Percentiles rank a stretch among this genome's conserved stretches.
Evolutionary conservation across 2,797 vertebrate genomes (phyloP).

Genomic region (Lacerta bilineata): DNA sequence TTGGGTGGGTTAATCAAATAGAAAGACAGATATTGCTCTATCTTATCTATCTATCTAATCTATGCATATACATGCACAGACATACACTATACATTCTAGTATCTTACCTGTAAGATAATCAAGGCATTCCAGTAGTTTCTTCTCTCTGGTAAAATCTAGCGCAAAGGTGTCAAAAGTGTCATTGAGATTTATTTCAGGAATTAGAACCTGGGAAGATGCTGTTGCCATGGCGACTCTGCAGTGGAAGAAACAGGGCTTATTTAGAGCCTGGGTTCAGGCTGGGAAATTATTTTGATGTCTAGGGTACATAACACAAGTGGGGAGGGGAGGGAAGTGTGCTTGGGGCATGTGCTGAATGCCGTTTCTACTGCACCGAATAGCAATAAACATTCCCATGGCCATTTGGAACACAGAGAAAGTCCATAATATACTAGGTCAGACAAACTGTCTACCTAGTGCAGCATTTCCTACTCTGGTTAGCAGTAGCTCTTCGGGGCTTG

Average conservation of each 20-base stretch:
- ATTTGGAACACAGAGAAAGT: neutral
- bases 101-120: slow-evolving; percentile 97
- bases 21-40: too few species aligned
- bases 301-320: neutral
- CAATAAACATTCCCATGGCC: neutral
- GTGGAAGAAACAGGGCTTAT: slow-evolving; percentile 51
- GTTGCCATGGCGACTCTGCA: slow-evolving; percentile 98
- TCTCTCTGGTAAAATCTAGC: slow-evolving; percentile 96
- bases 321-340: neutral
- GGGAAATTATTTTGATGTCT: neutral
- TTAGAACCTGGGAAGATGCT: slow-evolving; percentile 96
- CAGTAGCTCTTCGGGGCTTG: neutral
- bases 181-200: slow-evolving; percentile 98
- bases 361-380: neutral
- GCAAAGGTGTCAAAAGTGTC: slow-evolving; percentile 98
- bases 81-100: neutral
- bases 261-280: neutral
- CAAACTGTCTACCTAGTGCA: neutral
- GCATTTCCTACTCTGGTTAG: neutral
- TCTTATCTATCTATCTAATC: too few species aligned
- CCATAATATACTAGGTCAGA: neutral
- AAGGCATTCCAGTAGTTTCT: slow-evolving; percentile 96
- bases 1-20: too few species aligned
- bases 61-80: neutral
- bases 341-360: neutral